Conservation (phyloP, 2,888 invertebrate species). For the Leuctra nigra region DNA sequence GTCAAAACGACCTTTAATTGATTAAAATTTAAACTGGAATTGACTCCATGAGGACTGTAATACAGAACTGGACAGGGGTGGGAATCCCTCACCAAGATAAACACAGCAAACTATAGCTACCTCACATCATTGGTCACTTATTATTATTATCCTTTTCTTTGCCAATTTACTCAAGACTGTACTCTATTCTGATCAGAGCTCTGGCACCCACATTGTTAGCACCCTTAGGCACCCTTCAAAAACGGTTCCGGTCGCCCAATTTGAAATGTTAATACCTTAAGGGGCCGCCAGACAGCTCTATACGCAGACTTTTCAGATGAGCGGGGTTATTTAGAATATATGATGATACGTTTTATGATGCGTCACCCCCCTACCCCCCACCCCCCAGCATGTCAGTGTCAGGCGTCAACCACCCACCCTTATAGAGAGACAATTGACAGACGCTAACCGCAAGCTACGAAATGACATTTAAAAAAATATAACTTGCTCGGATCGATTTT, state of each 20-base stretch:
- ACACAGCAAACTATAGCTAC: too few relatives aligned
- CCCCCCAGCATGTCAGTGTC: constrained; percentile 25
- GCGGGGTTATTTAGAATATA: constrained; percentile 22
- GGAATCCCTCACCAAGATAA: too few relatives aligned
- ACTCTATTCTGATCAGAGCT: too few relatives aligned
- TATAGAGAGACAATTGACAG: constrained; percentile 25
- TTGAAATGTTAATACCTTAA: constrained; percentile 28
- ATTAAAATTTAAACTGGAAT: too few relatives aligned
- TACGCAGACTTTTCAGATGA: neutral
- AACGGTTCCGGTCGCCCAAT: constrained; percentile 23
- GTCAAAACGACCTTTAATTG: too few relatives aligned
- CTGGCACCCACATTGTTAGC: neutral
- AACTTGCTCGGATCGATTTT: too few relatives aligned
- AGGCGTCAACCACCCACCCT: constrained; percentile 14
- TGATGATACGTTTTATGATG: constrained; percentile 28
- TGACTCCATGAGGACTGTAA: too few relatives aligned
- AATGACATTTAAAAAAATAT: constrained; percentile 8
- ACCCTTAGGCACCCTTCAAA: constrained; percentile 26
- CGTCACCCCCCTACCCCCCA: constrained; percentile 24
- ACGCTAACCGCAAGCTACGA: constrained; percentile 18
- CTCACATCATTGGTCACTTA: too few relatives aligned
- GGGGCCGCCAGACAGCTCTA: neutral
- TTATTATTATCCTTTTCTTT: too few relatives aligned
- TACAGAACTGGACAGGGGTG: too few relatives aligned
- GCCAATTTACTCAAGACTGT: too few relatives aligned